Evolutionary conservation across 2,888 invertebrate genomes (phyloP), one percentile per base, ranked within the genome.

Genomic region (Rhorus exstirpatorius): DNA sequence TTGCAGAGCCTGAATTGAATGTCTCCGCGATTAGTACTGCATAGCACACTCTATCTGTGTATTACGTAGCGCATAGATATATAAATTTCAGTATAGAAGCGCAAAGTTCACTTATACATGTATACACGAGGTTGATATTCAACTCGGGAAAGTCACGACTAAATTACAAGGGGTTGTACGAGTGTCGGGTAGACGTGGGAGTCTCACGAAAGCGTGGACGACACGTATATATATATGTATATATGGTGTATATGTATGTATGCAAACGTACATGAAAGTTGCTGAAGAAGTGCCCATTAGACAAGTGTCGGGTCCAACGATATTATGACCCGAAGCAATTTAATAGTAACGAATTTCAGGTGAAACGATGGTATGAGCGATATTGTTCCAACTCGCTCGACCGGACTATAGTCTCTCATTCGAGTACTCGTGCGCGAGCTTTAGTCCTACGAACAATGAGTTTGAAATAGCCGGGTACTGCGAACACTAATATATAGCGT

Each of bases 301-400:
- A 75, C 70, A 65, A 38, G 55, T 55, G 76, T 71, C 55, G 26
- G 70, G 76, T 76, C 53, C 68, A 76, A 26, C 55, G 46, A 55
- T 63, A 31, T 35, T 49, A 58, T 60, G 46, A 14, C 46, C 31
- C 55, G 55, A 63, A 38, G 65, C 17, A 61, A 46, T 17, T n/a
- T 41, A 19, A 55, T 41, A 12, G 38, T 51, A 44, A 67, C 65
- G 51, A 31, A 51, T 51, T 49, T 49, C 76, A 46, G 24, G n/a
- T 31, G 21, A 26, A 44, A 53, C 31, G 21, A 70, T 44, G 46
- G 44, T 35, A 41, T 38, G 19, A 35, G 51, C 55, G 49, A 71
- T 71, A 67, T 81, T 77, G 77, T 81, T 71, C 35, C 65, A 60
- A 53, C 58, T 71, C 38, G 41, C 65, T 35, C 24, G 61, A 63